phyloP scores from a whole-genome alignment of 2,113 vertebrate species.

The Gavialis gangeticus region DNA sequence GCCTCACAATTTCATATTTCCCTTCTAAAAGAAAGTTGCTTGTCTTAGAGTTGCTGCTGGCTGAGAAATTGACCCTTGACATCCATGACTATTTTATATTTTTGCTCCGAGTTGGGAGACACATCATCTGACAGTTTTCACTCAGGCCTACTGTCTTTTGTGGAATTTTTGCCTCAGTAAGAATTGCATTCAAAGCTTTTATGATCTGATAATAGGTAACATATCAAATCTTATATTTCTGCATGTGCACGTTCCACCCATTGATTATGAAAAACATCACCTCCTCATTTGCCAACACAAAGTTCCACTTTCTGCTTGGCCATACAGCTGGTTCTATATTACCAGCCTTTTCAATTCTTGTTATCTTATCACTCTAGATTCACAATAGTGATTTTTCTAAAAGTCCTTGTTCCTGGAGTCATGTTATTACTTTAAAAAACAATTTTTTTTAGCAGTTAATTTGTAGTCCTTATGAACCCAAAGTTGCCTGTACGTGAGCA shows the following conservation, averaged over 20 bases:
- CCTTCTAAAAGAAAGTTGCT: rapidly evolving
- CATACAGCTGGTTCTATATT: not conserved
- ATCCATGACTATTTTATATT: not conserved
- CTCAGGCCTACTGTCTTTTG: not conserved
- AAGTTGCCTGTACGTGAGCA: too few relatives aligned
- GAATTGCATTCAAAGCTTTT: not conserved
- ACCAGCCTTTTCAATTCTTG: not conserved
- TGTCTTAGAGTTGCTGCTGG: not conserved
- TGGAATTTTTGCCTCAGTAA: not conserved
- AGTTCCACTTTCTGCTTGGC: not conserved
- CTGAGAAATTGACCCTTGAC: not conserved
- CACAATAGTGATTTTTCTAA: not conserved
- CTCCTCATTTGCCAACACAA: not conserved
- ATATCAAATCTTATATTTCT: not conserved
- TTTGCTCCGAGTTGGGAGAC: not conserved
- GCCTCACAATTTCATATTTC: not conserved
- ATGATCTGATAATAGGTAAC: not conserved
- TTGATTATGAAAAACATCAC: not conserved
- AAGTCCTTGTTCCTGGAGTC: not conserved
- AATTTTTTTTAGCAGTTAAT: not conserved
- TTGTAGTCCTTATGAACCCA: not conserved
- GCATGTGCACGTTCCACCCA: not conserved
- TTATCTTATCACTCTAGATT: not conserved
- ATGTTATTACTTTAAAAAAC: not conserved
- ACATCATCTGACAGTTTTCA: not conserved